phyloP scores from a whole-genome alignment of 2,797 vertebrate species.

The Propithecus deckenii region DNA sequence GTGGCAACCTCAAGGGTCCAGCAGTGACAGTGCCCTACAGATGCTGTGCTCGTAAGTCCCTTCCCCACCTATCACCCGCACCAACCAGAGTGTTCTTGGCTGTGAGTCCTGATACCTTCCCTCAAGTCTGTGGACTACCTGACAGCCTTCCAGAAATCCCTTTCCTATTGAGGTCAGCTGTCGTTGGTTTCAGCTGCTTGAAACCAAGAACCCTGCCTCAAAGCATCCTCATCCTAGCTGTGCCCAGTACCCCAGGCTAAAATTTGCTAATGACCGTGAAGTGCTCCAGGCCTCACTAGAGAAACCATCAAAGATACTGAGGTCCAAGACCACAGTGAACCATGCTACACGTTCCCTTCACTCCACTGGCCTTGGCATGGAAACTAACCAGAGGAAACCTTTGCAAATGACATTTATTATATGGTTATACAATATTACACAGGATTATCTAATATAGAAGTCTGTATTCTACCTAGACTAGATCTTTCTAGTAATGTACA shows the following conservation, averaged over 20 bases:
- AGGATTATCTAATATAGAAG: constrained; percentile 12
- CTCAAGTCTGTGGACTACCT: not conserved
- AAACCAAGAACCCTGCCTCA: constrained; percentile 11
- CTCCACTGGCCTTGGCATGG: not conserved
- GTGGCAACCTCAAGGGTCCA: not conserved
- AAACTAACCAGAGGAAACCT: constrained; percentile 39
- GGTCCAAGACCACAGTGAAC: not conserved
- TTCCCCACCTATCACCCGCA: not conserved
- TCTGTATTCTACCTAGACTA: not conserved
- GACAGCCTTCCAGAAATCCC: not conserved
- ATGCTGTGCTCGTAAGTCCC: not conserved
- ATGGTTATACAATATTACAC: not conserved
- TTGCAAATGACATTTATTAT: constrained; percentile 25
- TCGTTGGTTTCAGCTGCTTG: not conserved
- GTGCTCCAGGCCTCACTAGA: not conserved
- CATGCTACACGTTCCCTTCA: not conserved
- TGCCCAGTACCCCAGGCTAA: not conserved
- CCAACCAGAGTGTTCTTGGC: not conserved
- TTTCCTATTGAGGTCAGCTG: not conserved
- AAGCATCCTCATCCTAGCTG: not conserved
- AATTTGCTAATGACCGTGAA: not conserved
- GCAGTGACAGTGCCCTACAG: not conserved
- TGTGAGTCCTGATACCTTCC: not conserved
- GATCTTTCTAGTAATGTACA: not conserved
- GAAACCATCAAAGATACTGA: not conserved